Evolutionary conservation across 2,113 vertebrate species (phyloP), one percentile per base, ranked within the genome.

Genomic region (Mionectes macconnelli): DNA sequence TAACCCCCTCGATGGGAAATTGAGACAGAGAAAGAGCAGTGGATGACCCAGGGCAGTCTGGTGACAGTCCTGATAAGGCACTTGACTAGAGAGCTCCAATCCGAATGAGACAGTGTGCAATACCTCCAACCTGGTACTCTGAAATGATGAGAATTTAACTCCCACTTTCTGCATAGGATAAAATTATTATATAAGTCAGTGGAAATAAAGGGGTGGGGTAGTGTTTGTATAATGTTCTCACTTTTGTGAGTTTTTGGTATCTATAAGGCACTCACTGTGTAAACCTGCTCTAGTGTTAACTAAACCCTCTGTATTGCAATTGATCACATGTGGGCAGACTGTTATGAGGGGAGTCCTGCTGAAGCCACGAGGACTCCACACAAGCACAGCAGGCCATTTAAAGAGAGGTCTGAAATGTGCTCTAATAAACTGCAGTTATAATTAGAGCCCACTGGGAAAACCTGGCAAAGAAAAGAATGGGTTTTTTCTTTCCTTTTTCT

Each of bases 381-480:
- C 78, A 85, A 64, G 85, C 70, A 82, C 75, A 92, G 88, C 75
- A 85, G 40, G 60, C 59, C 27, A 31, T 83, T 83, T 76, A 90
- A 83, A 96, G 39, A 52, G 82, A 83, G 31, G 12, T 68, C 86
- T 94, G 83, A 86, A 96, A 83, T 31, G 63, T 86, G 62, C 49
- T 83, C 63, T 80, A 68, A 73, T 83, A 86, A 90, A 86, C 53
- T 56, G 53, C 0, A 0, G n/a, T 69, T 72, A 66, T 77, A 92
- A 93, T 92, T 88, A 92, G n/a, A 88, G 13, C 37, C 53, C 79
- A 64, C 37, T 80, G 86, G 83, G 49, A 70, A 92, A 96, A 90
- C 27, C 40, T 76, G n/a, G 23, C 83, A 88, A 79, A 92, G 27
- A 77, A 60, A 27, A 62, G 49, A 88, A 74, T n/a, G 20, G 0